Evolutionary conservation across 2,888 invertebrate species (phyloP), one percentile per base, ranked within the genome.

Genomic region (Pycnomerus fuliginosus): DNA sequence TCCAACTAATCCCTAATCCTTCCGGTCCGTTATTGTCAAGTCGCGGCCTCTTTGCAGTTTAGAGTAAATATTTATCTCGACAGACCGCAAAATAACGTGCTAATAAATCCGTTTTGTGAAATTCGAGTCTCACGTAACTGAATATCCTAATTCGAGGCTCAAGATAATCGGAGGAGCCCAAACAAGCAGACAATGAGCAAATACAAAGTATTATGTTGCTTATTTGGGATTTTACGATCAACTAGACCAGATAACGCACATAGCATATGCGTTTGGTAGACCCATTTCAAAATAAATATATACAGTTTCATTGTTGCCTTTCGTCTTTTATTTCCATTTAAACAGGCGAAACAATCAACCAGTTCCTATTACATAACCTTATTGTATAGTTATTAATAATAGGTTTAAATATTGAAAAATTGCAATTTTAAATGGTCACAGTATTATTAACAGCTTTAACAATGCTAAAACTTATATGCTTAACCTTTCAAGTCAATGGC

Each of bases 221-320:
- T 51, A 54, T 57, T 56, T 56, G 55, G 53, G 53, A 54, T 59
- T 59, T 57, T 44, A 57, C 55, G 54, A 59, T 59, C 59, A 57
- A 57, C 53, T 53, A 50, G 43, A 37, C 41, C 39, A 46, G 53
- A 53, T 53, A 53, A 53, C 37, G 46, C 42, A 28, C 31, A 34
- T 40, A 52, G 49, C 49, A 48, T 48, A 44, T 52, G 52, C 34
- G 40, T 27, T 41, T 17, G 41, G 40, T 37, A 39, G 47, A 47
- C 44, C 45, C 39, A 35, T 23, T 34, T 36, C 35, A 28, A 42
- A 39, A 39, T 33, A 48, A 48, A 48, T 44, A 44, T 20, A 43
- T 37, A 47, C 47, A 39, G 43, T 43, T 38, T 15, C 44, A 23
- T 44, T 31, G 32, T 17, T n/a, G 16, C 20, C 20, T 20, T 20